These are phyloP conservation scores for Spea multiplicata DNA, from an alignment of 2,113 vertebrate genomes.

Conservation along the genomic window DNA sequence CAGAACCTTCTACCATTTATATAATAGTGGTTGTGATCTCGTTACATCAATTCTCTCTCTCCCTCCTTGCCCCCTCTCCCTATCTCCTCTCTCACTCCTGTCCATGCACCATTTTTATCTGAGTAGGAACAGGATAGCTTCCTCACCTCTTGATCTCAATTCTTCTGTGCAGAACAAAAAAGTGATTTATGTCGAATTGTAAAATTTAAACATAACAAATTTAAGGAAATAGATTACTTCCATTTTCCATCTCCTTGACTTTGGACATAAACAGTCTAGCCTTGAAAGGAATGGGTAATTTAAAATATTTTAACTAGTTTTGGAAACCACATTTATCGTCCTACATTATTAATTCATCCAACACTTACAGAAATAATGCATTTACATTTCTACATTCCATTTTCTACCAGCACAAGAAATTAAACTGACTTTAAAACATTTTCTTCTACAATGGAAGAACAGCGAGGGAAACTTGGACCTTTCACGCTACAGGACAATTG, in stretches of 20 bases:
- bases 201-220: too few species aligned
- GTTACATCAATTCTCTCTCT: too few species aligned
- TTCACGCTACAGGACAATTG: background rate
- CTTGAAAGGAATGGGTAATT: conserved; percentile 8
- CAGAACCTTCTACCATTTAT: too few species aligned
- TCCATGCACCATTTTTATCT: too few species aligned
- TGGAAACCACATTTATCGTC: conserved; percentile 13
- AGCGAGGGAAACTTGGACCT: background rate
- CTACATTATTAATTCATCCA: background rate
- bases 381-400: background rate
- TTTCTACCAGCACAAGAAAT: background rate
- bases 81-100: too few species aligned
- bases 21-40: too few species aligned
- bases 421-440: background rate
- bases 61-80: too few species aligned
- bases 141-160: too few species aligned
- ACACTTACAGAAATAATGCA: background rate
- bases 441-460: background rate
- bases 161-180: too few species aligned
- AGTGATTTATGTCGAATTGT: too few species aligned
- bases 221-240: background rate
- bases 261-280: background rate
- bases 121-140: too few species aligned
- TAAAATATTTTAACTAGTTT: conserved; percentile 10
- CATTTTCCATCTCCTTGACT: background rate